Percentiles rank a stretch among this genome's conserved stretches.
Evolutionary conservation across 2,888 invertebrate species (phyloP).

Genomic region (Erebia ligea): DNA sequence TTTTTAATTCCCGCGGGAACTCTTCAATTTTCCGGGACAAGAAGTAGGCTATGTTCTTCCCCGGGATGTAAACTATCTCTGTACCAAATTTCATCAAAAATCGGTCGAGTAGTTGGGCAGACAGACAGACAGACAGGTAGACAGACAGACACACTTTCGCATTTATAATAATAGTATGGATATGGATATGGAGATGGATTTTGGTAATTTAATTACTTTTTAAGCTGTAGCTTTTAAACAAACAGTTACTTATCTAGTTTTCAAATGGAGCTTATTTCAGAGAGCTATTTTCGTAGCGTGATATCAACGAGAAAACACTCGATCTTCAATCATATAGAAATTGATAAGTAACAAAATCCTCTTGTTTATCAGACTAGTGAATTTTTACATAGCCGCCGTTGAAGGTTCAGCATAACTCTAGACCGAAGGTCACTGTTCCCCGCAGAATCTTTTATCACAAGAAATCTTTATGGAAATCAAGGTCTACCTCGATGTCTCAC

Average conservation of each 20-base stretch:
- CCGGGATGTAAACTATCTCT: no score
- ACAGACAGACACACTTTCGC: no score
- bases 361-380: neutral
- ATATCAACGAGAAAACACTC: neutral
- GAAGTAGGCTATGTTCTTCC: no score
- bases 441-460: constrained; percentile 34
- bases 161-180: no score
- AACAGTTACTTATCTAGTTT: no score
- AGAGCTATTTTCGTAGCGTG: neutral
- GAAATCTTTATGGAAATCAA: constrained; percentile 36
- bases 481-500: constrained; percentile 31
- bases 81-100: no score
- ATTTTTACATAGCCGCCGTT: constrained; percentile 38
- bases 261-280: no score
- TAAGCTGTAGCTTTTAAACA: neutral
- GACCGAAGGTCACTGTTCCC: constrained; percentile 35
- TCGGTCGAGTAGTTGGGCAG: no score
- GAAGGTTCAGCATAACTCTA: constrained; percentile 39
- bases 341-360: neutral
- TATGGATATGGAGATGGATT: no score
- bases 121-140: no score
- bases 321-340: neutral
- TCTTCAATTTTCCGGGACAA: no score
- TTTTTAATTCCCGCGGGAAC: no score
- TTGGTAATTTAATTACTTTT: neutral